Conservation (phyloP, 2,888 invertebrate species). For the Hirtodrosophila trivittata region DNA sequence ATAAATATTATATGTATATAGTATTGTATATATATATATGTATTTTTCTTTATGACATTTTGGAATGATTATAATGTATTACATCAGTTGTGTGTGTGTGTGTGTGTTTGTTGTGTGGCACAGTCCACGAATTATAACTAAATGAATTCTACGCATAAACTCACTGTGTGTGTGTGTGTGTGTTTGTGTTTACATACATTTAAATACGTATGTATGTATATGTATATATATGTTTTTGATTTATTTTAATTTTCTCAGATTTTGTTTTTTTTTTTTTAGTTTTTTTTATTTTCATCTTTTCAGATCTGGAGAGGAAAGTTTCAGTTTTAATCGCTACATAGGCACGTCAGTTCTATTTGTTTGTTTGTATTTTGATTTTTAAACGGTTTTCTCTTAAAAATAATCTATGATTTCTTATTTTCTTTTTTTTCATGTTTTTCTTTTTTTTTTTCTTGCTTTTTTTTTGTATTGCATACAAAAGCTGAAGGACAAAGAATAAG, state of each 20-base stretch:
- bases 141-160: slow-evolving; percentile 31
- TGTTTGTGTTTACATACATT: slow-evolving; percentile 14
- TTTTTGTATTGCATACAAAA: slow-evolving; percentile 69
- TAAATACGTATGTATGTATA: slow-evolving; percentile 8
- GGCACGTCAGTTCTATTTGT: slow-evolving; percentile 79
- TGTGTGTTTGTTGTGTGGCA: slow-evolving; percentile 35
- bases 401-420: slow-evolving; percentile 23
- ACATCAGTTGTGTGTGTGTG: slow-evolving; percentile 48
- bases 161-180: slow-evolving; percentile 18
- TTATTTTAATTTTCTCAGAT: slow-evolving; percentile 2
- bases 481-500: slow-evolving; percentile 16
- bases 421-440: slow-evolving; percentile 15
- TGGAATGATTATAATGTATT: slow-evolving; percentile 75
- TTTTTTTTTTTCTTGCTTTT: slow-evolving; percentile 14
- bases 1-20: slow-evolving; percentile 27
- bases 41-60: slow-evolving; percentile 64
- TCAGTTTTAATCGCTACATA: slow-evolving; percentile 75
- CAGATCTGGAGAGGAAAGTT: slow-evolving; percentile 59
- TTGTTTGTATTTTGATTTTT: slow-evolving; percentile 40
- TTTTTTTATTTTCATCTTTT: slow-evolving; percentile 40
- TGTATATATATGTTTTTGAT: slow-evolving; percentile 30
- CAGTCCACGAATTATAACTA: slow-evolving; percentile 50
- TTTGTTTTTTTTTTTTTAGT: slow-evolving; percentile 6
- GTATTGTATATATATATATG: slow-evolving; percentile 20
- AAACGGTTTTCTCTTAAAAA: slow-evolving; percentile 25